A percentile compares a stretch with the other conserved stretches of the same genome.
These are phyloP conservation scores for Grantiella picta DNA, from an alignment of 2,113 vertebrate genomes.

Conservation along the genomic window DNA sequence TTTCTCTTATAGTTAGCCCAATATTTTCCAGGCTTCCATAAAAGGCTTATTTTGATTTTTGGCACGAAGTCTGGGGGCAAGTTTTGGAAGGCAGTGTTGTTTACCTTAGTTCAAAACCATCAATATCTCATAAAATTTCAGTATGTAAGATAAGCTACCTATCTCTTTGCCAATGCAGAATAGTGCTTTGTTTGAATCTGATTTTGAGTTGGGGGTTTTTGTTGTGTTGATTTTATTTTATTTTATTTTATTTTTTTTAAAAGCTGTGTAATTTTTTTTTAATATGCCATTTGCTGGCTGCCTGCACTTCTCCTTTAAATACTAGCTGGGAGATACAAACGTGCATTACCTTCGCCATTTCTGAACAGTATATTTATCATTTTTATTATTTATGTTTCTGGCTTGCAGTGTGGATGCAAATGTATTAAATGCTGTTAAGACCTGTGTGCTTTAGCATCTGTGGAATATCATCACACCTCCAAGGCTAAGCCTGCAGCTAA, in stretches of 20 bases:
- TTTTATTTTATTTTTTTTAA: not conserved
- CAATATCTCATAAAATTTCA: not conserved
- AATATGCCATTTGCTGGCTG: not conserved
- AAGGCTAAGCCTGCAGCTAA: slow-evolving; percentile 55
- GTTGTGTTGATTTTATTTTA: not conserved
- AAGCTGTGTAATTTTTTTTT: not conserved
- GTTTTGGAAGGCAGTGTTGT: not conserved
- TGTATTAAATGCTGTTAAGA: slow-evolving; percentile 63
- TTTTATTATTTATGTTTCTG: slow-evolving; percentile 62
- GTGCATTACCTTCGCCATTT: not conserved
- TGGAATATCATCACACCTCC: slow-evolving; percentile 56
- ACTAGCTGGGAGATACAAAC: not conserved
- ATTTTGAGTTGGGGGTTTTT: not conserved
- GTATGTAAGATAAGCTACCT: not conserved
- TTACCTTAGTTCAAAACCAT: not conserved
- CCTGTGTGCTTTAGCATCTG: slow-evolving; percentile 49
- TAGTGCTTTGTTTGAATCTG: not conserved
- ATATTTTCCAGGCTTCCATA: not conserved
- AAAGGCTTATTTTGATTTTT: not conserved
- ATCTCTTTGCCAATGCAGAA: not conserved
- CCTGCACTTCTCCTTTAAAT: not conserved
- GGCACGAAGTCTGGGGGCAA: not conserved
- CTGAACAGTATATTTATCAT: slow-evolving; percentile 23
- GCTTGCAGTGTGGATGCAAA: slow-evolving; percentile 48
- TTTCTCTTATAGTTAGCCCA: not conserved